Percentiles rank a stretch among this genome's conserved stretches.
Evolutionary conservation across 2,888 invertebrate genomes (phyloP).

Genomic region (Oscheius sp.): DNA sequence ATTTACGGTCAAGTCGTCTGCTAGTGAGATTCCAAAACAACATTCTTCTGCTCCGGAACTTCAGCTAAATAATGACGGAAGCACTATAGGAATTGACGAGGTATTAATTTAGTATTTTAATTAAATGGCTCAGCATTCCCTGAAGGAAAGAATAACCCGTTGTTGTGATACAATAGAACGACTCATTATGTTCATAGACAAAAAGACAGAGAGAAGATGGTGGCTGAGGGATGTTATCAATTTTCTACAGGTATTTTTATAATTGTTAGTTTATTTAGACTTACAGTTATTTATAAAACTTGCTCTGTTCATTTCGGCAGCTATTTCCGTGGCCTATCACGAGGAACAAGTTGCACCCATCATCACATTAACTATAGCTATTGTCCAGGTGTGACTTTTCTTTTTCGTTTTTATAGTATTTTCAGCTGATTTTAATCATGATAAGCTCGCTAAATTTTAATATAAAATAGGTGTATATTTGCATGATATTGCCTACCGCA

Average conservation of each 20-base stretch:
- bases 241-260: constrained; percentile 41
- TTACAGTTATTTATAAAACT: constrained; percentile 51
- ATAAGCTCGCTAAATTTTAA: constrained; percentile 11
- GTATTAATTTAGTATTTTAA: background rate
- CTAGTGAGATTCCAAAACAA: constrained; percentile 14
- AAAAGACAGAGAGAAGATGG: constrained; percentile 57
- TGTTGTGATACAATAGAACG: constrained; percentile 50
- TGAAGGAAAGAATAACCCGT: constrained; percentile 52
- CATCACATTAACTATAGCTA: constrained; percentile 51
- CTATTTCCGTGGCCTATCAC: constrained; percentile 57
- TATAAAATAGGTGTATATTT: constrained; percentile 3
- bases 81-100: constrained; percentile 32
- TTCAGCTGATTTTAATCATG: background rate
- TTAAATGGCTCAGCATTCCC: constrained; percentile 29
- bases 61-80: constrained; percentile 26
- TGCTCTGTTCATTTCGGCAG: constrained; percentile 53
- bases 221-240: constrained; percentile 58
- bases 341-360: constrained; percentile 51
- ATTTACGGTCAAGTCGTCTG: constrained; percentile 20
- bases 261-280: background rate
- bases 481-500: background rate
- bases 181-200: constrained; percentile 55
- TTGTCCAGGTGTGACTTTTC: constrained; percentile 41
- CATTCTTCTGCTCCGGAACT: constrained; percentile 32
- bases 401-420: background rate